Percentiles rank a stretch among this genome's conserved stretches.
phyloP scores from a whole-genome alignment of 2,888 invertebrate species.

The Dasypogon diadema region DNA sequence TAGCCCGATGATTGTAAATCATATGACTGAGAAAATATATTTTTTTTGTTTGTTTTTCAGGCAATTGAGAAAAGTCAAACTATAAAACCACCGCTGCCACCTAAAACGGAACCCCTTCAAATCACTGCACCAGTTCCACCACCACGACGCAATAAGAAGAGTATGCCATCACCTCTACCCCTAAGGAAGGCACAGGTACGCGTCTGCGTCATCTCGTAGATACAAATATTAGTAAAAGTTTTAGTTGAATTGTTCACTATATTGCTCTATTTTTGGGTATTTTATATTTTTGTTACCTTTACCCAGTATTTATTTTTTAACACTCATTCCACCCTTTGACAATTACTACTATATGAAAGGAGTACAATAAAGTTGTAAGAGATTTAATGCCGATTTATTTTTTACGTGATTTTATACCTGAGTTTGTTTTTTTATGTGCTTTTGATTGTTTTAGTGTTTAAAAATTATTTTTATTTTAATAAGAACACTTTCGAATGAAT shows the following conservation, averaged over 20 bases:
- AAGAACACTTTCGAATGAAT: no score
- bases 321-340: conserved; percentile 20
- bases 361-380: not conserved
- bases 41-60: no score
- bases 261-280: not conserved
- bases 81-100: conserved; percentile 75
- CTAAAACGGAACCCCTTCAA: conserved; percentile 69
- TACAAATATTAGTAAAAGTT: conserved; percentile 16
- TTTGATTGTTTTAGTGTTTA: no score
- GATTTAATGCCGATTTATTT: not conserved
- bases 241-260: conserved; percentile 24
- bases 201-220: conserved; percentile 69
- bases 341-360: no score
- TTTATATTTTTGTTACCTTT: conserved; percentile 33
- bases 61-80: conserved; percentile 62
- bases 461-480: no score
- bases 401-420: conserved; percentile 1
- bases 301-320: conserved; percentile 3
- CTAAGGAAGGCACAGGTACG: conserved; percentile 69
- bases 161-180: conserved; percentile 70
- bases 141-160: conserved; percentile 73
- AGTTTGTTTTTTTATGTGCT: not conserved
- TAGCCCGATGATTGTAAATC: no score
- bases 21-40: no score
- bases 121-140: conserved; percentile 73